phyloP scores from a whole-genome alignment of 2,797 vertebrate genomes.

The Rachycentron canadum region DNA sequence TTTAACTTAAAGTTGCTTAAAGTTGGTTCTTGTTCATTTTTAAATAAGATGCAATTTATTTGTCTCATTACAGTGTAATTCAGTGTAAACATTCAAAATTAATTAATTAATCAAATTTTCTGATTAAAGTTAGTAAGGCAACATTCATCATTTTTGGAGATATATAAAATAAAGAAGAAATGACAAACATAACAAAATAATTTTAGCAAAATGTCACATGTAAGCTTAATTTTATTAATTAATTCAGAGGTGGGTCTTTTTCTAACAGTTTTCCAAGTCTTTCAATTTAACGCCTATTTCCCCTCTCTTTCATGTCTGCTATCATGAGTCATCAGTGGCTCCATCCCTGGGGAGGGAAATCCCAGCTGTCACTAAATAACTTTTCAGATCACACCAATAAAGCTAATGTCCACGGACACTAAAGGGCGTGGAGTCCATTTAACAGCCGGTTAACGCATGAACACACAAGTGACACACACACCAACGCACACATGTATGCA shows the following conservation, averaged over 20 bases:
- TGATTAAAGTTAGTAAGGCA: constrained; percentile 12
- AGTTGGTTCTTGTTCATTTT: constrained; percentile 4
- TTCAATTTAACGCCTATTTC: constrained; percentile 82
- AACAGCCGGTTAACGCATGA: constrained; percentile 82
- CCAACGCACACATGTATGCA: constrained; percentile 38
- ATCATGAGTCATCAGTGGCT: constrained; percentile 71
- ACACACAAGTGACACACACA: constrained; percentile 70
- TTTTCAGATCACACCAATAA: constrained; percentile 84
- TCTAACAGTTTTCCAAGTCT: constrained; percentile 63
- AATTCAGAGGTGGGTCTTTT: constrained; percentile 48
- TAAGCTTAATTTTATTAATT: constrained; percentile 33
- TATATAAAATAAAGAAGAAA: constrained; percentile 4
- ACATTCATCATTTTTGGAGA: neutral
- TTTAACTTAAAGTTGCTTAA: neutral
- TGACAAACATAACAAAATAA: neutral
- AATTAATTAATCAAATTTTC: constrained; percentile 3
- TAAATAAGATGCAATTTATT: constrained; percentile 12
- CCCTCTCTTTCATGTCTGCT: constrained; percentile 75
- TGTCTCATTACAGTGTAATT: constrained; percentile 21
- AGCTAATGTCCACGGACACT: constrained; percentile 79
- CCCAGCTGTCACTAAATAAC: constrained; percentile 85
- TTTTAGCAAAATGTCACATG: neutral
- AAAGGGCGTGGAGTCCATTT: constrained; percentile 80
- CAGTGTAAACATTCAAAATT: constrained; percentile 29
- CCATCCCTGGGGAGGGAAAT: constrained; percentile 79